Base-by-base conservation (phyloP, 2,113 vertebrate genomes). In the Rostratula benghalensis region DNA sequence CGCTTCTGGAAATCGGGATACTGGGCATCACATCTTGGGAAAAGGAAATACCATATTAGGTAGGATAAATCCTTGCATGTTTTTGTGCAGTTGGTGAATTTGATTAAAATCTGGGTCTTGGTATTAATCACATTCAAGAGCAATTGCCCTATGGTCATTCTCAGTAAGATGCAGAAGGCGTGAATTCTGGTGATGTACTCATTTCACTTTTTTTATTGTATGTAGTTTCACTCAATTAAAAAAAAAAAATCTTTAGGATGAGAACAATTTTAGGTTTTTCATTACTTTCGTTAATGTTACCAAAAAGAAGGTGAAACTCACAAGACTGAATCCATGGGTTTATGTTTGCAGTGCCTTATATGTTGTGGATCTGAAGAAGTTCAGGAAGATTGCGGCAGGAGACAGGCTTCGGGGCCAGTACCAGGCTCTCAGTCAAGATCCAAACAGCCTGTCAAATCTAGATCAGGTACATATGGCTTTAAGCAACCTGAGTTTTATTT, bases 1-100 rank as follows among this genome's bases (percentile, higher is more conserved):
- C 99, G 99, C 33, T 99, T 99, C 96, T 99, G 99, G 99, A 99
- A 99, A 77, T 98, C 98, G 0, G 99, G 99, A 2, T 99, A 99
- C 87, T 99, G 99, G 99, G 99, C 99, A 4, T 99, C 99, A 2
- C 99, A 99, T 95, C 98, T 99, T 41, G 98, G 98, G 57, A 98
- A 98, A 87, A 98, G 99, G 94, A 99, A 98, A 92, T 99, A 99
- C 92, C 99, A 99, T 27, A 99, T 99, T 59, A 99, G 99, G 99
- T 99, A 95, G 61, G 84, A 73, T 8, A 75, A 35, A 4, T 7
- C 33, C 69, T 50, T 16, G 12, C 2, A 1, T 46, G 3, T n/a
- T 59, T 19, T 20, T 46, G 25, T 46, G 46, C 37, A 8, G 6
- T 24, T 35, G 48, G 56, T 46, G 65, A 45, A 23, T 83, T 43